Conservation (phyloP, 2,113 vertebrate species). For the Thunnus thynnus region DNA sequence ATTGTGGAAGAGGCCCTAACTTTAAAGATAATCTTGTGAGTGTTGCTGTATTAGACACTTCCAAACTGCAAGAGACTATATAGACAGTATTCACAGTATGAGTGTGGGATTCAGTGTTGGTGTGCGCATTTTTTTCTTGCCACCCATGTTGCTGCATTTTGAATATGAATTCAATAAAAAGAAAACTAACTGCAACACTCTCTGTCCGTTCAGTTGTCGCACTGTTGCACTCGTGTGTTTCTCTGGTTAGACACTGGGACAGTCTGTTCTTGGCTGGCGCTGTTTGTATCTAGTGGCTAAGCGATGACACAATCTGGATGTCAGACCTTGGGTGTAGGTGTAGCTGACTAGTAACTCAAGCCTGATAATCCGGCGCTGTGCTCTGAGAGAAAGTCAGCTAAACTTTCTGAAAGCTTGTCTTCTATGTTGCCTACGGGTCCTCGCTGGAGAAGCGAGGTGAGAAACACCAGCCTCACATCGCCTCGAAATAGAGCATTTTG, state of each 20-base stretch:
- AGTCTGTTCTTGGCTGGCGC: constrained; percentile 37
- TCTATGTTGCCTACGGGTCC: constrained; percentile 33
- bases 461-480: constrained; percentile 52
- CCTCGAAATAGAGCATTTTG: constrained; percentile 62
- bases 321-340: constrained; percentile 45
- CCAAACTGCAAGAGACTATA: background rate
- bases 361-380: constrained; percentile 51
- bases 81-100: background rate
- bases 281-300: constrained; percentile 50
- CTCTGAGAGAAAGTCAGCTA: constrained; percentile 59
- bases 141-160: background rate
- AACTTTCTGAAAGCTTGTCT: constrained; percentile 58
- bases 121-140: background rate
- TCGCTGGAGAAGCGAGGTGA: constrained; percentile 51
- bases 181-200: background rate
- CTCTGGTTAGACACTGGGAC: constrained; percentile 40
- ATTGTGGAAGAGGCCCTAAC: constrained; percentile 11
- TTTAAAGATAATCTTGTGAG: constrained; percentile 23
- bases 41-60: background rate
- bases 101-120: background rate
- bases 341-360: constrained; percentile 61
- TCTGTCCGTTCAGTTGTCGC: background rate
- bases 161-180: background rate
- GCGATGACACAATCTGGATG: constrained; percentile 40
- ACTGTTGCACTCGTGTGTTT: constrained; percentile 44